A percentile compares a stretch with the other conserved stretches of the same genome.
phyloP scores from a whole-genome alignment of 2,888 invertebrate species.

The Leuctra nigra region DNA sequence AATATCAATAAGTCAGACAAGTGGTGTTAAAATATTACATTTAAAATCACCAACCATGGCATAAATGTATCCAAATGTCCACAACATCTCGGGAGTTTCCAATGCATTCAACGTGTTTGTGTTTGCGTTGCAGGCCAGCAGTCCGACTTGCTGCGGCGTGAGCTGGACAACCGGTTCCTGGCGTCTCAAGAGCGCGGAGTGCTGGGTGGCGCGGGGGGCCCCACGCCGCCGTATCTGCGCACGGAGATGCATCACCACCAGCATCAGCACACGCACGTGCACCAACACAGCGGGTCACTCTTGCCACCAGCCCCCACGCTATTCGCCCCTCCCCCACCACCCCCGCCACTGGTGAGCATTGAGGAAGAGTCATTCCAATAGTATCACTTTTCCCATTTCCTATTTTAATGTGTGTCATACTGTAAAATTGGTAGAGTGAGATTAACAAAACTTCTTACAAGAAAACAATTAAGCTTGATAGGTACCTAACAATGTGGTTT shows the following conservation, averaged over 20 bases:
- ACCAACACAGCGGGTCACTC: conserved; percentile 72
- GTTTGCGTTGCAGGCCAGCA: conserved; percentile 51
- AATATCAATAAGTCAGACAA: too few relatives aligned
- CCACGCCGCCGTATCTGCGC: conserved; percentile 57
- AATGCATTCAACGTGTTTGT: too few relatives aligned
- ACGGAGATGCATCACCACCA: conserved; percentile 92
- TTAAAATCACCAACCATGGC: too few relatives aligned
- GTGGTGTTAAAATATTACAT: too few relatives aligned
- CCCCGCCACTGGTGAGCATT: conserved; percentile 25
- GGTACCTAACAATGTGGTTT: too few relatives aligned
- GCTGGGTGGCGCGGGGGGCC: conserved; percentile 38
- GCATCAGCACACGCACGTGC: conserved; percentile 87
- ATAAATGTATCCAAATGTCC: too few relatives aligned
- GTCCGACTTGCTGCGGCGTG: conserved; percentile 79
- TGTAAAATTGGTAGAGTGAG: too few relatives aligned
- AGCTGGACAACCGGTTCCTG: conserved; percentile 83
- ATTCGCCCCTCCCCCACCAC: conserved; percentile 36
- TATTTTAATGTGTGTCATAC: background rate
- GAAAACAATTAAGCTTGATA: too few relatives aligned
- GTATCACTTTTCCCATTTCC: background rate
- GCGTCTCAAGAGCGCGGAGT: conserved; percentile 52
- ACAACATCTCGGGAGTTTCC: too few relatives aligned
- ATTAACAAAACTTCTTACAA: too few relatives aligned
- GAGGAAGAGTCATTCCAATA: background rate
- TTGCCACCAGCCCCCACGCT: conserved; percentile 49